Evolutionary conservation across 2,888 invertebrate species (phyloP).

Genomic region (Diplolepis rosae): DNA sequence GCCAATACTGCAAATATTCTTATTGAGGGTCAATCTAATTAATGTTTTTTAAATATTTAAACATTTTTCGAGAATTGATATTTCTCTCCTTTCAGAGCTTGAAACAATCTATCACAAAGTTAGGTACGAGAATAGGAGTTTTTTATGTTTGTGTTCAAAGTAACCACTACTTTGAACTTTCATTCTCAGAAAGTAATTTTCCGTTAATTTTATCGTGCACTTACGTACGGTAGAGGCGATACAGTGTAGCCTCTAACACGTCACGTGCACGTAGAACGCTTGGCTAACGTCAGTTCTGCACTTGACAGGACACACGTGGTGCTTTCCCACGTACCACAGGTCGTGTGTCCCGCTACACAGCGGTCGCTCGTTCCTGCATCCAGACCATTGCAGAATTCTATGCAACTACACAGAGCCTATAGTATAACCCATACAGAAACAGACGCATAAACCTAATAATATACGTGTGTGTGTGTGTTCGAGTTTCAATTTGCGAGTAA

Average conservation of each 20-base stretch:
- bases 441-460: not conserved
- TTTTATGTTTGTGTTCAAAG: not conserved
- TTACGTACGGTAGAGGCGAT: not conserved
- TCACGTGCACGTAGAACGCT: slow-evolving; percentile 33
- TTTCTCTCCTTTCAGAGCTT: no score
- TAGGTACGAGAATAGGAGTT: no score
- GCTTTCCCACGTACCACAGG: slow-evolving; percentile 58
- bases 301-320: slow-evolving; percentile 34
- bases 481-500: not conserved
- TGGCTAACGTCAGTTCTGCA: slow-evolving; percentile 36
- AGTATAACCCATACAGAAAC: not conserved
- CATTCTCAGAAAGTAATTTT: not conserved
- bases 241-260: not conserved
- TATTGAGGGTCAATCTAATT: no score
- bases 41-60: not conserved
- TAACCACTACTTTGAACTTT: not conserved
- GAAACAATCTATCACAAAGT: no score
- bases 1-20: no score
- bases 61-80: not conserved
- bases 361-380: slow-evolving; percentile 39
- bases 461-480: not conserved
- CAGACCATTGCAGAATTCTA: not conserved
- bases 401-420: not conserved
- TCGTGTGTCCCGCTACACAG: slow-evolving; percentile 60
- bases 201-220: not conserved